Evolutionary conservation across 2,888 invertebrate species (phyloP), one percentile per base, ranked within the genome.

Genomic region (Rotaria sp.): DNA sequence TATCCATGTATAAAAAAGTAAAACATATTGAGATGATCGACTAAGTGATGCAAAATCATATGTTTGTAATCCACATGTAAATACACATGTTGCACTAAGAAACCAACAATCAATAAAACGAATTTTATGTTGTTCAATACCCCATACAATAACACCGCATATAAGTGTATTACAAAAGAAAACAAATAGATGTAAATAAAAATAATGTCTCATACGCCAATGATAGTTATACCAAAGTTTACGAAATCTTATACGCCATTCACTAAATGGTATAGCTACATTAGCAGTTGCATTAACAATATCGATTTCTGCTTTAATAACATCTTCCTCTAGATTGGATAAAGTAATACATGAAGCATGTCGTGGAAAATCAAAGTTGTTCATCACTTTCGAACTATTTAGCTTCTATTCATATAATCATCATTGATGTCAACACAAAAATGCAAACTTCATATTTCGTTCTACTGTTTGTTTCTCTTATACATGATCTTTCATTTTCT

Each of bases 131-230:
- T 41, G 26, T n/a, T 80, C 80, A 80, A 80, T 80, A 45, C 11
- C 18, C 80, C 80, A 80, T 13, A 80, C 80, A 45, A 80, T 80
- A 5, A n/a, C 26, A 80, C 80, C 80, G 45, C 80, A 80, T 26
- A 45, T 80, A n/a, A 80, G 26, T 45, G 80, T 45, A 45, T 80
- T 80, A 80, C 80, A 80, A 80, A 80, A 45, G n/a, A 80, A 80
- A 45, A 80, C 45, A 41, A 45, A 41, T 5, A 80, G 15, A 80
- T 80, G 80, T 3, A 80, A 26, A 45, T 80, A 80, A n/a, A 80
- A 80, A 35, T 80, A 80, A 80, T 80, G 80, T 26, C 80, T 80
- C 80, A 80, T 80, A 26, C 41, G 41, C 80, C 80, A 80, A 26
- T n/a, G 1, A 45, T 80, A 80, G 18, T 80, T 80, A n/a, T 5